phyloP scores from a whole-genome alignment of 2,888 invertebrate genomes.

The Nemurella pictetii region DNA sequence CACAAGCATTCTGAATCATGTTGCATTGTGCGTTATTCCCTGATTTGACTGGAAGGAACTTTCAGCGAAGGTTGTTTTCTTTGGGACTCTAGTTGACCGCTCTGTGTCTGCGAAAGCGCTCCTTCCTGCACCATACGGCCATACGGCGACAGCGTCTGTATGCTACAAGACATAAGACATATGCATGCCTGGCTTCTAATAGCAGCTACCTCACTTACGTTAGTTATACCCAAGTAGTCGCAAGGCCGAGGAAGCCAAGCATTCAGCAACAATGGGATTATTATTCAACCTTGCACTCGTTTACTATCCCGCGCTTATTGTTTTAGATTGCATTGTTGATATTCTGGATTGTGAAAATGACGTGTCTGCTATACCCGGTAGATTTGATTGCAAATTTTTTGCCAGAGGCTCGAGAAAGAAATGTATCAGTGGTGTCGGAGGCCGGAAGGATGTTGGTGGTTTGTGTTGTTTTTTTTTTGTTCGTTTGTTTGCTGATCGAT shows the following conservation, averaged over 20 bases:
- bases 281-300: not conserved
- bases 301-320: not conserved
- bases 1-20: no score
- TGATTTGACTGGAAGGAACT: no score
- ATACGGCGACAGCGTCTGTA: no score
- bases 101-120: no score
- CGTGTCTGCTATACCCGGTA: no score
- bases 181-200: not conserved
- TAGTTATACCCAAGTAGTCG: not conserved
- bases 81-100: no score
- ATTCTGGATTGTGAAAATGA: not conserved
- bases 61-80: no score
- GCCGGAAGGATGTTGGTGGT: not conserved
- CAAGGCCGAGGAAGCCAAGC: not conserved
- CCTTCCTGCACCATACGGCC: no score
- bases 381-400: not conserved
- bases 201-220: not conserved
- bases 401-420: not conserved
- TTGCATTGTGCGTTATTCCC: no score
- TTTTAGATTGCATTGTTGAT: not conserved
- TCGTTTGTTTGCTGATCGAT: not conserved
- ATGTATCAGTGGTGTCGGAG: not conserved
- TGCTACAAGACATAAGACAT: not conserved
- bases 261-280: not conserved
- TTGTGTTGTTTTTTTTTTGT: not conserved